Evolutionary conservation across 2,797 vertebrate genomes (phyloP), one percentile per base, ranked within the genome.

Genomic region (Nasua narica): DNA sequence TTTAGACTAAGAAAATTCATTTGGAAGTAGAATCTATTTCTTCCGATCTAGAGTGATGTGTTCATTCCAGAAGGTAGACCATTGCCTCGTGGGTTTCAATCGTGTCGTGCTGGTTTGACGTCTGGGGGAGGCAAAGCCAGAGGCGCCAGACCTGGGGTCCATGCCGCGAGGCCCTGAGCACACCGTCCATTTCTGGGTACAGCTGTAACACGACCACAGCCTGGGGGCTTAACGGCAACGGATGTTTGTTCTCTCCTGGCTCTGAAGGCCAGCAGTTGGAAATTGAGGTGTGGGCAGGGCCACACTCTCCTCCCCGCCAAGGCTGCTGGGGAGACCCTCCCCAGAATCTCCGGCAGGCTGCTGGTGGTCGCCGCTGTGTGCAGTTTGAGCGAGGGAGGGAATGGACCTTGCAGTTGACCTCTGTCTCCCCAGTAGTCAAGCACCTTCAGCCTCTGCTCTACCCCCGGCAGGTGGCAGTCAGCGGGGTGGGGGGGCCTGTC

Each of bases 41-140:
- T 35, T 76, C 89, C 16, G n/a, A 7, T 48, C 14, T 40, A 43
- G 62, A 52, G 18, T 2, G 12, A 27, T 4, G 2, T 19, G 35
- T 6, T 4, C 0, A 2, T 50, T 2, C 25, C 2, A 23, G 29
- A 82, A 25, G 67, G 19, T 14, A 32, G 72, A 9, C 32, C 19
- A 1, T 23, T 18, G 58, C 52, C 0, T 11, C 2, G 0, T 19
- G 35, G 65, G 50, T 2, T 32, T 25, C 25, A 32, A 21, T 9
- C 12, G n/a, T 5, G 11, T n/a, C 29, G 2, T 18, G 43, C 27
- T 15, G 37, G 69, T 25, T 16, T 50, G 32, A 37, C 2, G 1
- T 11, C 3, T 5, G 13, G 35, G 52, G 46, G 32, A 70, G 5
- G 52, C 12, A 25, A 52, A 32, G 69, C 18, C 48, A 7, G 40